A percentile compares a stretch with the other conserved stretches of the same genome.
Conservation (phyloP, 1,140 invertebrate genomes). For the Cotesia chilonis region DNA sequence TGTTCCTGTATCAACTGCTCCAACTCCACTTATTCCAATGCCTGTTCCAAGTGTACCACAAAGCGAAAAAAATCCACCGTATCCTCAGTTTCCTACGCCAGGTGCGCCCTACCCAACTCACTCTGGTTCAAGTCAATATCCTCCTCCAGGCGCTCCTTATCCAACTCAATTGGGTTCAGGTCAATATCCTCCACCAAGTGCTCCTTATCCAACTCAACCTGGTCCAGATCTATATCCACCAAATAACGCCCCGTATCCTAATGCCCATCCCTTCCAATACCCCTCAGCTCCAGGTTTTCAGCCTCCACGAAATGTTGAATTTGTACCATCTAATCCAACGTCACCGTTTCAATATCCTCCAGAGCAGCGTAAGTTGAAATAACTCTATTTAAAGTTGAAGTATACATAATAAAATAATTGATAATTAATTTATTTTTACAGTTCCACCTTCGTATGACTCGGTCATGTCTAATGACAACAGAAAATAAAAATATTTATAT, state of each 20-base stretch:
- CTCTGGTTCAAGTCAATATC: not conserved
- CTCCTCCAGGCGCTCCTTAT: not conserved
- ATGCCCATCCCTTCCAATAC: not conserved
- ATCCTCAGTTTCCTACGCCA: not conserved
- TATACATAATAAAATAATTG: not conserved
- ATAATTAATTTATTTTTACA: constrained; percentile 11
- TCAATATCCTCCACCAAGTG: not conserved
- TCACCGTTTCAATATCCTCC: not conserved
- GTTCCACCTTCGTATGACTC: constrained; percentile 29
- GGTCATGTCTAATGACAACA: constrained; percentile 20
- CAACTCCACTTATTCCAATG: constrained; percentile 14
- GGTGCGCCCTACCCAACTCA: not conserved
- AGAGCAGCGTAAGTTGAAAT: constrained; percentile 5
- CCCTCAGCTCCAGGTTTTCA: too few species aligned
- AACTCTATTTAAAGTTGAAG: not conserved
- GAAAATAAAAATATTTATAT: constrained; percentile 4
- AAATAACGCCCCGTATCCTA: too few species aligned
- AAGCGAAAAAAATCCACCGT: not conserved
- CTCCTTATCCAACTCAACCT: not conserved
- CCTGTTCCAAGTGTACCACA: not conserved
- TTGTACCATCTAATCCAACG: not conserved
- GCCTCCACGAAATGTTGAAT: not conserved
- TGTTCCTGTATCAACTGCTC: too few species aligned
- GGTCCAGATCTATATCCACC: constrained; percentile 4
- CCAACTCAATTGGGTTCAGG: not conserved